A percentile compares a stretch with the other conserved stretches of the same genome.
Conservation (phyloP, 2,888 invertebrate species). For the Pardosa pseudoannulata region DNA sequence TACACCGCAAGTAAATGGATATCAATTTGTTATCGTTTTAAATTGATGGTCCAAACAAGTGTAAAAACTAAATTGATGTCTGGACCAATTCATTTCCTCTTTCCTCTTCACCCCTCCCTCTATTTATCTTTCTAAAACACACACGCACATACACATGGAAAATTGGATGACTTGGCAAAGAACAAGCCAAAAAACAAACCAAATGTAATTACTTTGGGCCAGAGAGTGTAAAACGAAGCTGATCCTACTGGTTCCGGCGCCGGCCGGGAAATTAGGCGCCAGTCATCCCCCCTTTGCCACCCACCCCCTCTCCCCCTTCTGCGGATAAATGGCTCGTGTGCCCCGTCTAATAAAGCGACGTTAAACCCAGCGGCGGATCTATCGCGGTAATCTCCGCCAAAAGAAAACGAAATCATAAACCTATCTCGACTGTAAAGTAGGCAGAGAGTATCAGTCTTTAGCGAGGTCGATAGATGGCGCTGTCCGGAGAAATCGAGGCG, state of each 20-base stretch:
- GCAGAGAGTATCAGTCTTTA: slow-evolving; percentile 32
- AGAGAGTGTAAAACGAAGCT: slow-evolving; percentile 66
- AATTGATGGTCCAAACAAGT: neutral
- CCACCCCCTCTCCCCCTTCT: too few species aligned
- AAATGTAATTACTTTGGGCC: slow-evolving; percentile 58
- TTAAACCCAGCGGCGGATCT: slow-evolving; percentile 60
- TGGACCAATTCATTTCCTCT: neutral
- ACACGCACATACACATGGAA: slow-evolving; percentile 4
- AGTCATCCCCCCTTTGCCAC: slow-evolving; percentile 52
- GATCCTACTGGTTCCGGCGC: slow-evolving; percentile 50
- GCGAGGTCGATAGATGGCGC: slow-evolving; percentile 19
- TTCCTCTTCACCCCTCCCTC: too few species aligned
- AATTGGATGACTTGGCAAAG: neutral
- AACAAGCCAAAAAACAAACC: slow-evolving; percentile 31
- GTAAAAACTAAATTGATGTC: slow-evolving; percentile 4
- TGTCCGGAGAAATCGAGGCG: neutral
- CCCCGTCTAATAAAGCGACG: slow-evolving; percentile 57
- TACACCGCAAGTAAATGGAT: too few species aligned
- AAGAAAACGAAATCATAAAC: slow-evolving; percentile 61
- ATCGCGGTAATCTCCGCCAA: slow-evolving; percentile 49
- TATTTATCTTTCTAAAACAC: slow-evolving; percentile 14
- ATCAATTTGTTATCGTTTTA: too few species aligned
- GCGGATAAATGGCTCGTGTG: slow-evolving; percentile 42
- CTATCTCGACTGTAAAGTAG: slow-evolving; percentile 60
- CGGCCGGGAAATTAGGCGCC: slow-evolving; percentile 62